A percentile compares a stretch with the other conserved stretches of the same genome.
These are phyloP conservation scores for Eurystomus gularis DNA, from an alignment of 2,113 vertebrate species.

Conservation along the genomic window DNA sequence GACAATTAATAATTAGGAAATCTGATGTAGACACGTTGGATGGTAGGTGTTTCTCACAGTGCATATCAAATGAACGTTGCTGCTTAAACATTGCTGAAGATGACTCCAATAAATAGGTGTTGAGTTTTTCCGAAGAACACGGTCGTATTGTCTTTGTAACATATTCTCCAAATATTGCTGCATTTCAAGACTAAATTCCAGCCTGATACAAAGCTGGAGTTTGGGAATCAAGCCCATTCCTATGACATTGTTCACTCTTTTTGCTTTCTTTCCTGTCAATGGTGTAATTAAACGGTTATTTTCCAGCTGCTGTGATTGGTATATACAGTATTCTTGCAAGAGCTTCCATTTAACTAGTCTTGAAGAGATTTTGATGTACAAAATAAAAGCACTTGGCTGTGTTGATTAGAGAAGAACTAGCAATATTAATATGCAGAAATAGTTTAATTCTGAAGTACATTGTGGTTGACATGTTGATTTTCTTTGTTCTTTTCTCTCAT, in stretches of 20 bases:
- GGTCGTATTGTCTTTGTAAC: background rate
- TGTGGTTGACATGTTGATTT: background rate
- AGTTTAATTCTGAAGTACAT: background rate
- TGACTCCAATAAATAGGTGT: background rate
- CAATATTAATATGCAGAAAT: background rate
- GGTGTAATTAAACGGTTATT: background rate
- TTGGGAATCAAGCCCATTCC: background rate
- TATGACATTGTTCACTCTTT: background rate
- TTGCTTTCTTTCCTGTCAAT: background rate
- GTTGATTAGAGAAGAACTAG: background rate
- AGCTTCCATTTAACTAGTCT: background rate
- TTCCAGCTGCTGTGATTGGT: background rate
- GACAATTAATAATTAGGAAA: background rate
- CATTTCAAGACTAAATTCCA: background rate
- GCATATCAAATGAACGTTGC: background rate
- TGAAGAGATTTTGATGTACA: background rate
- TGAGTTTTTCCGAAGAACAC: background rate
- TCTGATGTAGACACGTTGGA: background rate
- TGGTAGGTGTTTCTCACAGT: background rate
- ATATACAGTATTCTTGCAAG: background rate
- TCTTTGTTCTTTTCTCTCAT: slow-evolving; percentile 19
- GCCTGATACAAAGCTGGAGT: background rate
- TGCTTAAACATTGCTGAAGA: background rate
- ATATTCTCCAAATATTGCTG: background rate
- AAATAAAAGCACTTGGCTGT: background rate